Base-by-base conservation (phyloP, 2,113 vertebrate genomes). In the Stigmatopora nigra region DNA sequence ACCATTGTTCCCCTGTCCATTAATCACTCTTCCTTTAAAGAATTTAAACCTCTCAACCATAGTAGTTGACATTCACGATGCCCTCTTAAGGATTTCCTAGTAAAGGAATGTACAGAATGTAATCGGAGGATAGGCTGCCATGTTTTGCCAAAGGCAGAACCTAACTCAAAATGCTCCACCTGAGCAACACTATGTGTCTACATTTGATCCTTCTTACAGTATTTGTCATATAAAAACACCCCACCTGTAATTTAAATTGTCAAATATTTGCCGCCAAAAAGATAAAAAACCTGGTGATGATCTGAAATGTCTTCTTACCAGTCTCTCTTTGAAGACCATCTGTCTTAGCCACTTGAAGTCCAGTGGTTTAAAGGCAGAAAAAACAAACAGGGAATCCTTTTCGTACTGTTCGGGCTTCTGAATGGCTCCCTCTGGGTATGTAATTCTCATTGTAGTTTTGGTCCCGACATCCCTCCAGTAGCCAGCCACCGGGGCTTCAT, bases 261-360 rank as follows among this genome's bases (percentile, higher is more conserved):
- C 25, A 25, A 22, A 11, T 53, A 10, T 22, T 56, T 31, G 22
- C 53, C 52, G 19, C 22, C 52, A 31, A 56, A 56, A 31, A 3
- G 53, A 13, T 2, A 5, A 22, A 22, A 14, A 55, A 55, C 57
- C 17, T 19, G 57, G 19, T 53, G 51, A 22, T 48, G 46, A 14
- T 5, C 6, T 22, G 5, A 20, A 6, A 6, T 8, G 25, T 8
- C 12, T 61, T 38, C 95, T 93, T 90, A 99, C 97, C 94, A 94
- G 91, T 89, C 92, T 95, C 82, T 98, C 95, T 80, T 94, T 95
- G 87, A 91, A 95, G 88, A 96, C 94, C 87, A 99, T 97, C 78
- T 98, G 94, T 80, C 90, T 91, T 72, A 99, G 88, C 97, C 97
- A 99, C 89, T 93, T 97, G 89, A 98, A 94, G 87, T 99, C 97